Evolutionary conservation across 2,888 invertebrate genomes (phyloP), one percentile per base, ranked within the genome.

Genomic region (Yponomeuta plumbellus): DNA sequence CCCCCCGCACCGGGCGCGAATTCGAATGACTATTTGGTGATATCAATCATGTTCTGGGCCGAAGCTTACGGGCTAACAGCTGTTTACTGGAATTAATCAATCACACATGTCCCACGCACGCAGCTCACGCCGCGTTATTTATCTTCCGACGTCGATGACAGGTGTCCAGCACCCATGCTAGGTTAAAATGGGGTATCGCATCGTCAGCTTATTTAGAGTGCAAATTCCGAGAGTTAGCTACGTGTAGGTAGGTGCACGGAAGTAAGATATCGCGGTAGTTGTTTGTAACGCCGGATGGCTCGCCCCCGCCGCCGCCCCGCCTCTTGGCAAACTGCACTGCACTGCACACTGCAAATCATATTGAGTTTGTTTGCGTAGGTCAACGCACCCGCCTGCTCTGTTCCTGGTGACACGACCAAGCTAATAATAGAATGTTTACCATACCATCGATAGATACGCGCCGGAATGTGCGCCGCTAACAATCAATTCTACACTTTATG

Each of bases 401-500:
- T 89, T 90, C 88, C 91, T 89, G 84, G 85, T 90, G 90, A 89
- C 89, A 87, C 85, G 80, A 82, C 83, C 83, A 85, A 83, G 82
- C 80, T 88, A 90, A 86, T 89, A 89, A 89, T 90, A 90, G 89
- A 79, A 89, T 87, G 86, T 77, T 79, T 80, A 83, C 78, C 61
- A 62, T 58, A 63, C 66, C 80, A 82, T 85, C 83, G 83, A 86
- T 83, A 79, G 73, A 80, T 80, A 81, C 83, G 81, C 75, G 73
- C 77, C 75, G 84, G 83, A 78, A 86, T 85, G 84, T 79, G 76
- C 76, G 75, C 11, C 77, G 79, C 77, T 80, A 59, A 63, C 23
- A 52, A 56, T 57, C 56, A 40, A 61, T 26, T 66, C 13, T 11
- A 3, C 21, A 44, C 22, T 61, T 66, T 61, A 66, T 61, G 22